Percentiles rank a stretch among this genome's conserved stretches.
phyloP scores from a whole-genome alignment of 2,797 vertebrate species.

The Pangasius larnaudii region DNA sequence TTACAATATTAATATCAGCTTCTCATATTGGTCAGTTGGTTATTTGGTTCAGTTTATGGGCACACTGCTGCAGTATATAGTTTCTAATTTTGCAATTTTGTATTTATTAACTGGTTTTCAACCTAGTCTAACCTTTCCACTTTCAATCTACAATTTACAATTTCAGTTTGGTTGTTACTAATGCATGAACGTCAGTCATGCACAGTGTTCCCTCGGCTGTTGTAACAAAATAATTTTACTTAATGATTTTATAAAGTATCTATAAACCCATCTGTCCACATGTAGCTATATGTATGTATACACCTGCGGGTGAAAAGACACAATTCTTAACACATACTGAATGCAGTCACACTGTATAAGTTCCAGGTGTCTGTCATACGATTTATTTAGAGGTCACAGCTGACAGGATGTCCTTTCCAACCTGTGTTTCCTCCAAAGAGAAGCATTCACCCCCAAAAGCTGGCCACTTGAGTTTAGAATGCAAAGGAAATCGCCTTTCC shows the following conservation, averaged over 20 bases:
- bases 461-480: background rate
- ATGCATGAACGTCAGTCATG: background rate
- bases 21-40: background rate
- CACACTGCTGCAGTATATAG: no score
- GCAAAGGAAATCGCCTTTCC: background rate
- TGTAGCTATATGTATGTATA: background rate
- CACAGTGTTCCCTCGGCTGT: background rate
- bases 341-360: background rate
- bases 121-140: background rate
- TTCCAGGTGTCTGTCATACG: conserved; percentile 10
- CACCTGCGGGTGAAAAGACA: background rate
- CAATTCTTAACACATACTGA: background rate
- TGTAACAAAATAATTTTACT: background rate
- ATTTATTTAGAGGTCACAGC: conserved; percentile 51
- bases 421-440: conserved; percentile 49
- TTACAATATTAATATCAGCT: background rate
- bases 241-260: background rate
- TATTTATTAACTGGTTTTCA: no score
- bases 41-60: no score
- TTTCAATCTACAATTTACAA: background rate
- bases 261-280: background rate
- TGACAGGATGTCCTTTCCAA: conserved; percentile 61
- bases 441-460: background rate
- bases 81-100: no score
- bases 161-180: background rate